A percentile compares a stretch with the other conserved stretches of the same genome.
These are phyloP conservation scores for Nannobrachium achirus DNA, from an alignment of 2,113 vertebrate species.

Conservation along the genomic window DNA sequence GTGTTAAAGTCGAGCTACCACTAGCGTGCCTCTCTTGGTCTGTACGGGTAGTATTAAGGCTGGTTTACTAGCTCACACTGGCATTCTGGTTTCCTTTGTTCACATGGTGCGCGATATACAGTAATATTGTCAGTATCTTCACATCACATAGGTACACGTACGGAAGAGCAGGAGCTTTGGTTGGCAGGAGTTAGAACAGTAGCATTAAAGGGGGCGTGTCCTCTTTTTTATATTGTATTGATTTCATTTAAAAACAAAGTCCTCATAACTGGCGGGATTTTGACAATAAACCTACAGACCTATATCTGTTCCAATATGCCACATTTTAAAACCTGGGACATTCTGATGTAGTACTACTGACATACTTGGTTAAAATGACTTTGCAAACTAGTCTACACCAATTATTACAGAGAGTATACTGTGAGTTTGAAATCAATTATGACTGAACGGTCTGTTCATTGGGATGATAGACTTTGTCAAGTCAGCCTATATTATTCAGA, in stretches of 20 bases:
- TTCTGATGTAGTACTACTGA: constrained; percentile 61
- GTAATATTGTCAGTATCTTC: constrained; percentile 26
- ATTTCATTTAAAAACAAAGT: constrained; percentile 23
- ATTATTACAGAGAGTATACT: constrained; percentile 55
- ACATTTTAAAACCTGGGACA: constrained; percentile 64
- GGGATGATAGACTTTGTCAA: constrained; percentile 17
- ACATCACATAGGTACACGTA: constrained; percentile 4
- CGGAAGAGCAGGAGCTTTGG: constrained; percentile 66
- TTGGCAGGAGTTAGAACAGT: constrained; percentile 55
- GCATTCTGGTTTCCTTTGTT: constrained; percentile 37
- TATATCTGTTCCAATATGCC: constrained; percentile 48
- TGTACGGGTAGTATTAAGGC: constrained; percentile 74
- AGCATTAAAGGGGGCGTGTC: constrained; percentile 56
- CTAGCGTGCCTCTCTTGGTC: constrained; percentile 68
- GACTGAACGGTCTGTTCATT: constrained; percentile 30
- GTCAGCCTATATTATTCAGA: constrained; percentile 28
- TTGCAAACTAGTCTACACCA: constrained; percentile 23
- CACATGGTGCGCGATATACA: constrained; percentile 33
- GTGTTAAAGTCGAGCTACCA: constrained; percentile 53
- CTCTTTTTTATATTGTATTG: constrained; percentile 19
- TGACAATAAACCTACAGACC: constrained; percentile 31
- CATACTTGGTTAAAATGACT: constrained; percentile 58
- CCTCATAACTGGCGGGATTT: constrained; percentile 6
- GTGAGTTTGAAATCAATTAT: constrained; percentile 40
- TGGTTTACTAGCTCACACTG: constrained; percentile 72